Evolutionary conservation across 2,797 vertebrate species (phyloP).

Genomic region (Paedocypris micromegethes): DNA sequence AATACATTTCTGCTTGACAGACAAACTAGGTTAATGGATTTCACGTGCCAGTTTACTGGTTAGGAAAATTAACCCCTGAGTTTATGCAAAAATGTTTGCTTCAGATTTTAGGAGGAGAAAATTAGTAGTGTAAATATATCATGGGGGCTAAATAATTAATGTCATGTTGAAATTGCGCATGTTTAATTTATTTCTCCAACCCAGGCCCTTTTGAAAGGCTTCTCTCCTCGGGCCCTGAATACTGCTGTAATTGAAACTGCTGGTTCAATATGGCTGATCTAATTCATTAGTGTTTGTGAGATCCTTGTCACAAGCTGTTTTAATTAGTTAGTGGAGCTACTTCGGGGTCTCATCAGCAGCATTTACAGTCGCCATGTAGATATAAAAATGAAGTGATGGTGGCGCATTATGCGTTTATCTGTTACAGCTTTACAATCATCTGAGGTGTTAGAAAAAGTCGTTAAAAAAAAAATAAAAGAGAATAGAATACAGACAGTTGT

Average conservation of each 20-base stretch:
- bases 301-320: slow-evolving; percentile 38
- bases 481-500: too few species aligned
- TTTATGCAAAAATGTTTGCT: slow-evolving; percentile 45
- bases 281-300: slow-evolving; percentile 33
- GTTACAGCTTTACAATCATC: too few species aligned
- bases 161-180: slow-evolving; percentile 49
- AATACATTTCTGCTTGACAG: background rate
- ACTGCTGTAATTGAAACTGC: slow-evolving; percentile 47
- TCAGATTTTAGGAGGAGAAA: slow-evolving; percentile 39
- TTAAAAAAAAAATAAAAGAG: too few species aligned
- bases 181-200: slow-evolving; percentile 56
- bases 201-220: slow-evolving; percentile 17
- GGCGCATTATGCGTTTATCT: slow-evolving; percentile 10
- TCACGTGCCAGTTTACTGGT: slow-evolving; percentile 33
- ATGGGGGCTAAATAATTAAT: slow-evolving; percentile 56
- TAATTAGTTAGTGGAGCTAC: slow-evolving; percentile 41
- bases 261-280: slow-evolving; percentile 39
- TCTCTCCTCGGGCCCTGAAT: slow-evolving; percentile 44
- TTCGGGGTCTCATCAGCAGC: slow-evolving; percentile 29
- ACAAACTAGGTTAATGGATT: slow-evolving; percentile 10
- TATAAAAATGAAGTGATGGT: slow-evolving; percentile 4
- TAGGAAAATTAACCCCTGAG: slow-evolving; percentile 18
- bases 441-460: too few species aligned
- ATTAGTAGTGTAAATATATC: slow-evolving; percentile 59
- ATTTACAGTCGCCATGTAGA: slow-evolving; percentile 23